A percentile compares a stretch with the other conserved stretches of the same genome.
Evolutionary conservation across 2,113 vertebrate genomes (phyloP).

Genomic region (Hystrix brachyura): DNA sequence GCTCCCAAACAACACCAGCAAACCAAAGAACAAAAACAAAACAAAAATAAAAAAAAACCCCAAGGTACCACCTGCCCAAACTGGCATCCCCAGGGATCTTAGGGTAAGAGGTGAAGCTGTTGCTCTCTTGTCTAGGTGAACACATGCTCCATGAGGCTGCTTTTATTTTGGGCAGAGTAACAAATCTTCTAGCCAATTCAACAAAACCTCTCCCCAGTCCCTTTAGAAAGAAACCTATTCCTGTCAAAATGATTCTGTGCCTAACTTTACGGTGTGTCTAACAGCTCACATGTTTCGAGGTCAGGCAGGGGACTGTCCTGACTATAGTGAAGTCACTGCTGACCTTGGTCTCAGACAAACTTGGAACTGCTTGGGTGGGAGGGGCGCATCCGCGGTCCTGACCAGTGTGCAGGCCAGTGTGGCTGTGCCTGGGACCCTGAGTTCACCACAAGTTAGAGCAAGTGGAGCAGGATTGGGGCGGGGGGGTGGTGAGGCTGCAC

Average conservation of each 20-base stretch:
- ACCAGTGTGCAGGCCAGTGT: background rate
- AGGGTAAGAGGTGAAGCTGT: background rate
- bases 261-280: no score
- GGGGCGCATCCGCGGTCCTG: background rate
- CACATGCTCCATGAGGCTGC: background rate
- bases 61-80: background rate
- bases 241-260: background rate
- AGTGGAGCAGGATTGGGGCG: accelerated
- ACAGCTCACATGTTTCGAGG: accelerated
- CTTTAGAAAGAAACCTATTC: background rate
- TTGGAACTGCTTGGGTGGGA: no score
- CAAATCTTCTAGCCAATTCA: background rate
- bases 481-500: background rate
- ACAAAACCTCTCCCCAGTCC: background rate
- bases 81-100: background rate
- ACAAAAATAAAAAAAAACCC: background rate
- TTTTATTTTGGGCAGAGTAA: background rate
- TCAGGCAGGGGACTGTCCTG: background rate
- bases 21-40: background rate
- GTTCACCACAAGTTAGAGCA: background rate
- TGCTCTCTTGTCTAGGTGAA: background rate
- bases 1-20: background rate
- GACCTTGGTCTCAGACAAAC: background rate
- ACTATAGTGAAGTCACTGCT: background rate
- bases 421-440: background rate